Base-by-base conservation (phyloP, 1,140 invertebrate species). In the Trinorchestia longiramus region DNA sequence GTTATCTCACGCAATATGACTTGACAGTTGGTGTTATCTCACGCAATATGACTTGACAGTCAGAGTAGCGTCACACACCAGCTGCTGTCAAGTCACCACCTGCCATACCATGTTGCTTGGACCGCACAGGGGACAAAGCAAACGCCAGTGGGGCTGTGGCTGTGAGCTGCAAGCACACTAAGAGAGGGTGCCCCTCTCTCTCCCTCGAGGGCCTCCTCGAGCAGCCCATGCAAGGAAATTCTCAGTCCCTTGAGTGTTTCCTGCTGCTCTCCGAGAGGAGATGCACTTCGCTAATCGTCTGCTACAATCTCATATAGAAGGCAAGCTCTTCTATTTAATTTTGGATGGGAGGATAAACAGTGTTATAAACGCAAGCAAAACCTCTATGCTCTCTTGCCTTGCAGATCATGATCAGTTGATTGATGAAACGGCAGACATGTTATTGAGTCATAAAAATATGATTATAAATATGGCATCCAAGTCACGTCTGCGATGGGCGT, bases 241-340 rank as follows among this genome's bases (percentile, higher is more conserved):
- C 88, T 90, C 88, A 42, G 41, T 90, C 43, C 88, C 43, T 90
- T 90, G 43, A 90, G 88, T 42, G 43, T 90, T 90, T 90, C 88
- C 88, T 90, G 88, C 43, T 4, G 36, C 43, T 17, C 23, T 42
- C 28, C 8, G 41, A 3, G 4, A 4, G 43, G 43, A 90, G 88
- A 90, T 42, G 88, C n/a, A 43, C 88, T 90, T 90, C 88, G 88
- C 43, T 90, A 90, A 90, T 41, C 43, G 88, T 90, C 88, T 41
- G 88, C 88, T 43, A 90, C 88, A 42, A 90, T 43, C 43, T 90
- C 88, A 43, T 90, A 90, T 90, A 41, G 43, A 41, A 42, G 43
- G n/a, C 11, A 42, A 42, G 3, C 43, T 11, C 88, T 90, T 90
- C 88, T 90, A 36, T 90, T 90, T 41, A 90, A 19, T 90, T 15